Evolutionary conservation across 2,113 vertebrate genomes (phyloP).

Genomic region (Alethe castanea): DNA sequence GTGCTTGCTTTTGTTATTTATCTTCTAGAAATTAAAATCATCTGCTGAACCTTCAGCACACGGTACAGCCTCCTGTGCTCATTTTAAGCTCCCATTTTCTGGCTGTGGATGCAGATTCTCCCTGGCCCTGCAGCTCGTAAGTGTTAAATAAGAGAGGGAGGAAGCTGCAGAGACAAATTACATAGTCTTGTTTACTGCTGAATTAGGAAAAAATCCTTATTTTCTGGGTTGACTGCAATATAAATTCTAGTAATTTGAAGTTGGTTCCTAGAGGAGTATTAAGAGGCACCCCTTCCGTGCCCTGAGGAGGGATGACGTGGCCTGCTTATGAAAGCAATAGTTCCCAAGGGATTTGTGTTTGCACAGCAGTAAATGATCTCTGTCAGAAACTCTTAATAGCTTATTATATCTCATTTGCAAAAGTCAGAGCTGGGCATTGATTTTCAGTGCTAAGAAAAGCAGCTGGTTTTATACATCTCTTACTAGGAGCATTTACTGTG

Average conservation of each 20-base stretch:
- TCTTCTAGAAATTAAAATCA: not conserved
- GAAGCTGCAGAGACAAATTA: not conserved
- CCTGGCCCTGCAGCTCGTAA: not conserved
- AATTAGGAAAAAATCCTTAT: not conserved
- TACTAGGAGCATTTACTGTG: not conserved
- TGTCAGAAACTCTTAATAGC: not conserved
- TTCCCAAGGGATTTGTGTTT: not conserved
- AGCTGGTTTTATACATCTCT: not conserved
- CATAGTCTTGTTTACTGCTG: not conserved
- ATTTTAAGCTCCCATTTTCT: not conserved
- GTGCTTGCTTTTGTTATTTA: constrained; percentile 46
- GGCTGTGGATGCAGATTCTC: not conserved
- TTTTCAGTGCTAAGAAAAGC: not conserved
- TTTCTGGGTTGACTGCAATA: not conserved
- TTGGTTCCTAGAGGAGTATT: not conserved
- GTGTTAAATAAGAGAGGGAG: not conserved
- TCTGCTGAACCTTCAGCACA: not conserved
- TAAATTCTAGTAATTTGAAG: not conserved
- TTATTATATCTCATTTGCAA: not conserved
- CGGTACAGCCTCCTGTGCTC: not conserved
- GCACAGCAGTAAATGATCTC: not conserved
- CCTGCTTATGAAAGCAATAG: not conserved
- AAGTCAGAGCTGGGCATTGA: not conserved
- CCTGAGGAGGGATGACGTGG: not conserved
- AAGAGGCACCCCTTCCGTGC: not conserved